Conservation (phyloP, 2,113 vertebrate genomes). For the Anguilla japonica region DNA sequence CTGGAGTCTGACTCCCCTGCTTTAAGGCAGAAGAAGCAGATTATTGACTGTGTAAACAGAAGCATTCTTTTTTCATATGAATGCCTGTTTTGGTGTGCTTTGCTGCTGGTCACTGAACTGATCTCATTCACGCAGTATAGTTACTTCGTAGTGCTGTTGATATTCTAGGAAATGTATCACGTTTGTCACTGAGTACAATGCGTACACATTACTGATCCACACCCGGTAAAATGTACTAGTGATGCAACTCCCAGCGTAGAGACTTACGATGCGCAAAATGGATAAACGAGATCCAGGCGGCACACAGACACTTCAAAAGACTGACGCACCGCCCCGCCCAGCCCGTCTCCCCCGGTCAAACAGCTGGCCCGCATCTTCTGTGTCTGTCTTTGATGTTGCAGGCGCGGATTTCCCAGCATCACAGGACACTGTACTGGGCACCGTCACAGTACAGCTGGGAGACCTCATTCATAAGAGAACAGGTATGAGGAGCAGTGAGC, state of each 20-base stretch:
- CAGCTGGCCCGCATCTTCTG: neutral
- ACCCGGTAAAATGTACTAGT: neutral
- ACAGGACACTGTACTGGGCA: constrained; percentile 65
- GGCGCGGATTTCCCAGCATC: constrained; percentile 33
- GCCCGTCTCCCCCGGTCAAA: neutral
- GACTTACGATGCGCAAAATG: neutral
- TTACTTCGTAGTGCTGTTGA: neutral
- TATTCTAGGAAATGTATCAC: neutral
- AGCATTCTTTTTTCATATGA: too few species aligned
- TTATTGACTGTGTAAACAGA: too few species aligned
- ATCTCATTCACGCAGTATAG: neutral
- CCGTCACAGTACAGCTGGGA: constrained; percentile 61
- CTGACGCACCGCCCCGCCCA: neutral
- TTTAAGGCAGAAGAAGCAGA: too few species aligned
- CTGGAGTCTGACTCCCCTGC: too few species aligned
- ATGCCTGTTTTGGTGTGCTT: too few species aligned
- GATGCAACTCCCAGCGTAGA: neutral
- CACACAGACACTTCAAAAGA: neutral
- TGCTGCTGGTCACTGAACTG: too few species aligned
- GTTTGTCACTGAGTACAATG: neutral
- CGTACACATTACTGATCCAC: too few species aligned
- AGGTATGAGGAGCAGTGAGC: constrained; percentile 49
- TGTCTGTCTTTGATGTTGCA: constrained; percentile 37
- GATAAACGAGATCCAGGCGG: neutral
- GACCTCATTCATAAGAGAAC: constrained; percentile 70